A percentile compares a stretch with the other conserved stretches of the same genome.
phyloP scores from a whole-genome alignment of 1,140 invertebrate genomes.

The Choristoneura fumiferana region DNA sequence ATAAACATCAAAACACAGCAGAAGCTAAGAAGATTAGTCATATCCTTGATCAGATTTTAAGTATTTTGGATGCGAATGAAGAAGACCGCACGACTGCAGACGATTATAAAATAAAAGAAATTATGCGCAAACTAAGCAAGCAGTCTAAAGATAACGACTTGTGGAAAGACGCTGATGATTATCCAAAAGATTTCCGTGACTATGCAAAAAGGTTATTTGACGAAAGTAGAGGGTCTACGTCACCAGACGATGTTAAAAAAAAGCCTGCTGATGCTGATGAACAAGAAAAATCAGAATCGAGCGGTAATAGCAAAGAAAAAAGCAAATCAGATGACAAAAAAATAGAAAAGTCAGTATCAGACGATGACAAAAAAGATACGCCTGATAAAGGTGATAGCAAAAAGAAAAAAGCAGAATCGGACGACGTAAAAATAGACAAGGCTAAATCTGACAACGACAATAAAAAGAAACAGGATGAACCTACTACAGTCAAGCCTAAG shows the following conservation, averaged over 20 bases:
- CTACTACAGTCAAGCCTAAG: conserved; percentile 4
- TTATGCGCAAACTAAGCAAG: conserved; percentile 25
- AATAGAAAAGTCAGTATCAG: neutral
- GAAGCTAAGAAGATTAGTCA: conserved; percentile 39
- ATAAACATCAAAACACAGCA: conserved; percentile 34
- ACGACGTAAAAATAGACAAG: neutral
- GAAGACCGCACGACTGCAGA: conserved; percentile 20
- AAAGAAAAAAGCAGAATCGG: too few species aligned
- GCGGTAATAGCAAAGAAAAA: too few species aligned
- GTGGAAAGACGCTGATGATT: neutral
- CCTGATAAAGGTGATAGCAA: neutral
- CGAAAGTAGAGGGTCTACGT: neutral
- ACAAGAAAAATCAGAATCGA: too few species aligned
- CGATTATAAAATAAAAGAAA: conserved; percentile 36
- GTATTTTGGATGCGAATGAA: conserved; percentile 27
- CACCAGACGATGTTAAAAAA: neutral
- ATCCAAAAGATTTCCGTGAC: conserved; percentile 12
- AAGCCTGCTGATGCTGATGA: neutral
- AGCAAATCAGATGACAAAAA: neutral
- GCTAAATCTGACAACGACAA: neutral
- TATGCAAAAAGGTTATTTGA: conserved; percentile 5
- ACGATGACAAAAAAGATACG: neutral
- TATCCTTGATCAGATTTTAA: conserved; percentile 39
- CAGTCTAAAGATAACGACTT: neutral
- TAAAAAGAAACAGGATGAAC: neutral